Conservation (phyloP, 2,113 vertebrate genomes). For the Triplophysa rosa region DNA sequence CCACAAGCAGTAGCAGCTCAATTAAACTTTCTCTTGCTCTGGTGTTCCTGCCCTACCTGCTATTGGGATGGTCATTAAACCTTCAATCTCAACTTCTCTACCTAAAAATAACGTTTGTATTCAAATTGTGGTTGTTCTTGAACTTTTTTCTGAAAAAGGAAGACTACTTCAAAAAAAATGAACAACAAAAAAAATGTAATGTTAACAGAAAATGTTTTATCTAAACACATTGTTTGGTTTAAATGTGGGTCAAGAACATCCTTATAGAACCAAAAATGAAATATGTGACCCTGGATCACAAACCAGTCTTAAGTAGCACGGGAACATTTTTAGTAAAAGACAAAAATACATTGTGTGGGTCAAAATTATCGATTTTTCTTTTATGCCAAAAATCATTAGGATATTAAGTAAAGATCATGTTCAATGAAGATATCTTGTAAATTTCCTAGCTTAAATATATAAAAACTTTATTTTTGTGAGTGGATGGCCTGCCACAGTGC, state of each 20-base stretch:
- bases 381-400: too few species aligned
- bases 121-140: not conserved
- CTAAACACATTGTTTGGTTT: not conserved
- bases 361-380: too few species aligned
- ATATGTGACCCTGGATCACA: too few species aligned
- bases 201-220: not conserved
- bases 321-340: too few species aligned
- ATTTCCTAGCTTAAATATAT: too few species aligned
- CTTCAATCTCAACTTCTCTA: not conserved
- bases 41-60: not conserved
- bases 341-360: too few species aligned
- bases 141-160: not conserved
- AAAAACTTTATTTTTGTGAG: too few species aligned
- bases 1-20: not conserved
- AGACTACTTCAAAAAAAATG: not conserved
- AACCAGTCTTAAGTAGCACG: too few species aligned
- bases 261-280: not conserved
- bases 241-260: not conserved
- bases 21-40: not conserved
- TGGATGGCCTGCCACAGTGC: too few species aligned
- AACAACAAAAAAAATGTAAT: not conserved
- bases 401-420: too few species aligned
- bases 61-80: not conserved
- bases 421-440: too few species aligned
- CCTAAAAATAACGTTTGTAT: not conserved